Evolutionary conservation across 2,797 vertebrate species (phyloP).

Genomic region (Pampus argenteus): DNA sequence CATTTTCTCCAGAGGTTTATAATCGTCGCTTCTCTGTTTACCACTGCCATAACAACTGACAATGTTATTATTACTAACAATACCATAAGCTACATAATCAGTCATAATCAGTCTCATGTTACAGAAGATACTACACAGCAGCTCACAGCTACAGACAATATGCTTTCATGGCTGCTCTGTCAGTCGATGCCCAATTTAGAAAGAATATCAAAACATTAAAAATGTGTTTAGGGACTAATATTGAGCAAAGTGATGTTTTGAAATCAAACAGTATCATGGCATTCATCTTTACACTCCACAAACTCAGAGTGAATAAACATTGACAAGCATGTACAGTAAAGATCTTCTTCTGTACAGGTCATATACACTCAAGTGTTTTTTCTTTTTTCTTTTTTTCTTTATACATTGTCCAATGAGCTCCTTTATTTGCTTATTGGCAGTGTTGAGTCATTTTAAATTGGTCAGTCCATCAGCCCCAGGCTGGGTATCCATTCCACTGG

Average conservation of each 20-base stretch:
- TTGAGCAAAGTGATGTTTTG: constrained; percentile 32
- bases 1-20: constrained; percentile 59
- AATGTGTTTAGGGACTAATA: constrained; percentile 15
- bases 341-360: constrained; percentile 44
- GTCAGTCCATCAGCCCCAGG: constrained; percentile 85
- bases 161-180: constrained; percentile 42
- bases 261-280: constrained; percentile 35
- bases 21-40: constrained; percentile 10
- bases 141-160: constrained; percentile 29
- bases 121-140: constrained; percentile 21
- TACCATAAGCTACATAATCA: constrained; percentile 44
- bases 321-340: constrained; percentile 32
- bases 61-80: constrained; percentile 32
- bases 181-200: constrained; percentile 32
- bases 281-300: constrained; percentile 39
- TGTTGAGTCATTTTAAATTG: constrained; percentile 57
- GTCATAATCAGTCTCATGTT: constrained; percentile 27
- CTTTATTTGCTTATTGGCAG: constrained; percentile 68
- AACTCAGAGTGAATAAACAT: constrained; percentile 21
- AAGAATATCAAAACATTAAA: constrained; percentile 40
- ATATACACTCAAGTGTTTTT: constrained; percentile 51
- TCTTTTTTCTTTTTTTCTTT: constrained; percentile 34
- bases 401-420: constrained; percentile 70
- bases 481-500: constrained; percentile 79
- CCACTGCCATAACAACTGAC: constrained; percentile 16